Evolutionary conservation across 2,888 invertebrate species (phyloP), one percentile per base, ranked within the genome.

Genomic region (Biston stratarius): DNA sequence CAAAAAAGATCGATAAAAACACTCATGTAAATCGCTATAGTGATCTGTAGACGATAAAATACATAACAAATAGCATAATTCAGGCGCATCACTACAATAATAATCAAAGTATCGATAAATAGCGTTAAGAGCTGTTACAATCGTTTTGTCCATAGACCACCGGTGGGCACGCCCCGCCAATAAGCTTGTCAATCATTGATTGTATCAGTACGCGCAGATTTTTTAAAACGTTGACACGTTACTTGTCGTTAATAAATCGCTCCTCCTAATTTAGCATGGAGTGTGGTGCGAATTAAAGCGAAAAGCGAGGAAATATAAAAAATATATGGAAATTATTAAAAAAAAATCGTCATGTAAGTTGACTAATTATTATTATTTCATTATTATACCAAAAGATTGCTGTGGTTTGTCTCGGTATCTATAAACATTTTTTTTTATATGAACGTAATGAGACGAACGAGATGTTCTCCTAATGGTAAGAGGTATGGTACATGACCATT

Each of bases 81-180:
- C n/a, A 48, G 24, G 38, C 49, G 12, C 58, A 58, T 48, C 44
- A 34, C 53, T 55, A 47, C 40, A 69, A 63, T 63, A 67, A 69
- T 67, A 51, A 62, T 51, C 14, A 10, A 34, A 51, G 36, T 34
- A 53, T 61, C 47, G 51, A 64, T 68, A 68, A 63, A 67, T 40
- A 51, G 61, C 48, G 57, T 64, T 61, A 56, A 58, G 24, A 53
- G 61, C 47, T 48, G 61, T 57, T 40, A 61, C 61, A 67, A 67
- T 59, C 58, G 67, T 62, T 67, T 67, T 62, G 66, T 44, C 61
- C 51, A 68, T 73, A 73, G 81, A 81, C 80, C 81, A 79, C 78
- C 81, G 64, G 67, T 70, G 55, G 74, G 75, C 77, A 79, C 83
- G 83, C 83, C 83, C 79, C 72, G 74, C 74, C 80, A 79, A 83